These are phyloP conservation scores for Pelodiscus sinensis DNA, from an alignment of 2,113 vertebrate genomes.

Conservation along the genomic window DNA sequence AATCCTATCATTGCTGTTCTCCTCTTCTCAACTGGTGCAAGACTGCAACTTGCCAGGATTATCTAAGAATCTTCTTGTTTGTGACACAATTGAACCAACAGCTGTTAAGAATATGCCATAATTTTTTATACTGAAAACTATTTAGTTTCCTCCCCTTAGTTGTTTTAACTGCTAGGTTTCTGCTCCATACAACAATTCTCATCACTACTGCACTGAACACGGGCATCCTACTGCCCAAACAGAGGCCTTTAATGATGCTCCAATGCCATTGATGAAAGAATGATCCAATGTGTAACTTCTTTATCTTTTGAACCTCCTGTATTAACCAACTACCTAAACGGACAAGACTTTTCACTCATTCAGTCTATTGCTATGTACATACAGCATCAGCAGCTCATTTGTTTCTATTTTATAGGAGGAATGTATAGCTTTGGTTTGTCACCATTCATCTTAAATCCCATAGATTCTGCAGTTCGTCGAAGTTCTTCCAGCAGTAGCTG, in stretches of 20 bases:
- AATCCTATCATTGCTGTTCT: neutral
- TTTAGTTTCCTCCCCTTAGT: neutral
- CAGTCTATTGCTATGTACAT: too few species aligned
- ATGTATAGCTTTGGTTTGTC: neutral
- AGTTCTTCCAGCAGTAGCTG: neutral
- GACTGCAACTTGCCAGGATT: neutral
- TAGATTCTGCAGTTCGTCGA: neutral
- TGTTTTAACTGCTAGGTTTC: neutral
- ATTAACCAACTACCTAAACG: too few species aligned
- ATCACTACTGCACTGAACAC: neutral
- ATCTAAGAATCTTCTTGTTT: neutral
- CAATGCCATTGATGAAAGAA: too few species aligned
- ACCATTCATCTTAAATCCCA: neutral
- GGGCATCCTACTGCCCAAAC: too few species aligned
- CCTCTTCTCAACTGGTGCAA: neutral
- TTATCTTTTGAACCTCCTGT: too few species aligned
- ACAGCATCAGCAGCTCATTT: too few species aligned
- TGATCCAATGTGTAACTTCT: too few species aligned
- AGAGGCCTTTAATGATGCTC: too few species aligned
- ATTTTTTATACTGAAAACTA: neutral
- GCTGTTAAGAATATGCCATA: neutral
- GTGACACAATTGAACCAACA: neutral
- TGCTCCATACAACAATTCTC: neutral
- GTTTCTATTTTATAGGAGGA: neutral
- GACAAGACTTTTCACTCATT: too few species aligned